Evolutionary conservation across 2,888 invertebrate species (phyloP), one percentile per base, ranked within the genome.

Genomic region (Leptinotarsa haldemani): DNA sequence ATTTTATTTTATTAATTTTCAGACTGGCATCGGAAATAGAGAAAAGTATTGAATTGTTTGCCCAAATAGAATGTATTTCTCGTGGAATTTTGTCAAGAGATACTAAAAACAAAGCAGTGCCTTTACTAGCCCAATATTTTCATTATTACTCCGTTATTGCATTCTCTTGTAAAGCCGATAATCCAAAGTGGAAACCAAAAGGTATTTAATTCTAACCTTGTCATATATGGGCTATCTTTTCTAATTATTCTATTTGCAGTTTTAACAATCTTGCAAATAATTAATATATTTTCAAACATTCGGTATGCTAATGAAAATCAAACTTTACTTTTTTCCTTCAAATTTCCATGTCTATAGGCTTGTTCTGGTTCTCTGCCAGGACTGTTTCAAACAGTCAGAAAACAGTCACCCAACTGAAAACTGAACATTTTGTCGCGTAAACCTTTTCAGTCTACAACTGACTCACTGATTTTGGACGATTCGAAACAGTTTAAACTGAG

Each of bases 121-220:
- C 53, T 86, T 87, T 4, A 83, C 85, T 89, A 58, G 85, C 88
- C 25, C 85, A 90, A 67, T 89, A 88, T 82, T 86, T 90, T 74
- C 88, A 88, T 80, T 89, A 90, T 81, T 88, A 90, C 84, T 88
- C 90, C 18, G 88, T 88, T 73, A 89, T 88, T 88, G 87, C 89
- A 13, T 85, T 87, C 76, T 81, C 87, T 12, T 82, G 83, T 76
- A 83, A 85, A 25, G 82, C 84, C 68, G 87, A 88, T 77, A 85
- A 88, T 84, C 74, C 75, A n/a, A 84, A 83, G 30, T 88, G 87
- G 87, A 85, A 86, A 76, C 83, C 88, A 70, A 79, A 86, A 73
- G 88, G 89, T 88, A 78, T 56, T 47, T 69, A 52, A 65, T 64
- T 64, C 20, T 56, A 68, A 68, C 53, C 52, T 50, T 5, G 7